Evolutionary conservation across 2,797 vertebrate genomes (phyloP).

Genomic region (Lophius americanus): DNA sequence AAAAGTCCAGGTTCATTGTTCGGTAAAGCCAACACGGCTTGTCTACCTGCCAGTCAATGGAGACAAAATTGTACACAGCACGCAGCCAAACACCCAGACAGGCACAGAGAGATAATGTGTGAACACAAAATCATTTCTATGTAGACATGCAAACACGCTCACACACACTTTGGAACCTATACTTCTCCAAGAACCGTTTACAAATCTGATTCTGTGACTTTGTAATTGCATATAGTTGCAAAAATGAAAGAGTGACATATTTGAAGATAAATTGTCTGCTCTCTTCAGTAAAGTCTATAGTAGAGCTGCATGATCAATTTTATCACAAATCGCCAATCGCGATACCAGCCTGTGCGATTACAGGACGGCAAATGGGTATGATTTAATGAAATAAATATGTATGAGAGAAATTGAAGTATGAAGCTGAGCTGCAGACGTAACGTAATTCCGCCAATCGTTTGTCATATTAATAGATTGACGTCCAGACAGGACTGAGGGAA

Average conservation of each 20-base stretch:
- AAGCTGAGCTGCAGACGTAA: no score
- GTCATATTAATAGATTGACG: no score
- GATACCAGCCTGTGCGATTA: no score
- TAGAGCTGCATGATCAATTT: no score
- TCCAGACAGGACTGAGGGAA: no score
- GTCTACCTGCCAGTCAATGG: constrained; percentile 20
- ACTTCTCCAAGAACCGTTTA: constrained; percentile 29
- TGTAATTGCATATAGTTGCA: constrained; percentile 55
- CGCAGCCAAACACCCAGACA: constrained; percentile 49
- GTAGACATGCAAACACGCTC: neutral
- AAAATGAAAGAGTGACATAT: constrained; percentile 16
- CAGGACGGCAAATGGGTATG: no score
- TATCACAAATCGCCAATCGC: no score
- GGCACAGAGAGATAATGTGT: constrained; percentile 8
- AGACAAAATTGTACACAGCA: constrained; percentile 45
- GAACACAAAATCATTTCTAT: constrained; percentile 23
- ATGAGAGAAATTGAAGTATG: no score
- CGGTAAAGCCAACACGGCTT: neutral
- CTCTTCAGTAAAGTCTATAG: constrained; percentile 1
- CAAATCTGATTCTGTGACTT: constrained; percentile 44
- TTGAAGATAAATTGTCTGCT: constrained; percentile 27
- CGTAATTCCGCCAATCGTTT: no score
- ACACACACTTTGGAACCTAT: constrained; percentile 21
- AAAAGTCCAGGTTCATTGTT: neutral
- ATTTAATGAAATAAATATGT: no score